Conservation (phyloP, 2,888 invertebrate genomes). For the Choristoneura rosaceana region DNA sequence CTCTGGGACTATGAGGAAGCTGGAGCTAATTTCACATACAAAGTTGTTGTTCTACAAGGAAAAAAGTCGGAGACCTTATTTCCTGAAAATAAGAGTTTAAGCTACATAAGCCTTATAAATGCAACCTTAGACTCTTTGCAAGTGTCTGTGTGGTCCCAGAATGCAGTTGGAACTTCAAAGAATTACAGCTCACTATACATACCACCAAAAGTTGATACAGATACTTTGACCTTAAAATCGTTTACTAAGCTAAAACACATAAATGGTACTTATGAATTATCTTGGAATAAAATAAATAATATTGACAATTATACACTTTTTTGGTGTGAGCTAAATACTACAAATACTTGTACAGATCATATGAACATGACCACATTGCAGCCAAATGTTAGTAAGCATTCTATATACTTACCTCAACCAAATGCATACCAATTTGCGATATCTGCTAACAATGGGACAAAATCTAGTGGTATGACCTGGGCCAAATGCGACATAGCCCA, state of each 20-base stretch:
- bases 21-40: constrained; percentile 90
- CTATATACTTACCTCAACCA: constrained; percentile 86
- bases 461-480: constrained; percentile 95
- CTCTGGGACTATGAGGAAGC: constrained; percentile 89
- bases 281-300: constrained; percentile 88
- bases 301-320: constrained; percentile 91
- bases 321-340: constrained; percentile 87
- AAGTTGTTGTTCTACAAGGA: constrained; percentile 75
- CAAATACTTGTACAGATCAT: constrained; percentile 83
- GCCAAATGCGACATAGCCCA: constrained; percentile 88
- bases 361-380: constrained; percentile 75
- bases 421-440: constrained; percentile 91
- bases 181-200: constrained; percentile 86
- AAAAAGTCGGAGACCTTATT: constrained; percentile 66
- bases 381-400: constrained; percentile 68
- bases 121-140: constrained; percentile 73
- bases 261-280: constrained; percentile 89
- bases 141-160: constrained; percentile 86
- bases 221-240: constrained; percentile 77
- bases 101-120: constrained; percentile 86
- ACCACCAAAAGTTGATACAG: constrained; percentile 81
- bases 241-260: constrained; percentile 91
- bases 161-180: constrained; percentile 85
- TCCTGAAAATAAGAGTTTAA: constrained; percentile 83
- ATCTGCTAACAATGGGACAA: constrained; percentile 88